Evolutionary conservation across 1,140 invertebrate species (phyloP).

Genomic region (Listronotus oregonensis): DNA sequence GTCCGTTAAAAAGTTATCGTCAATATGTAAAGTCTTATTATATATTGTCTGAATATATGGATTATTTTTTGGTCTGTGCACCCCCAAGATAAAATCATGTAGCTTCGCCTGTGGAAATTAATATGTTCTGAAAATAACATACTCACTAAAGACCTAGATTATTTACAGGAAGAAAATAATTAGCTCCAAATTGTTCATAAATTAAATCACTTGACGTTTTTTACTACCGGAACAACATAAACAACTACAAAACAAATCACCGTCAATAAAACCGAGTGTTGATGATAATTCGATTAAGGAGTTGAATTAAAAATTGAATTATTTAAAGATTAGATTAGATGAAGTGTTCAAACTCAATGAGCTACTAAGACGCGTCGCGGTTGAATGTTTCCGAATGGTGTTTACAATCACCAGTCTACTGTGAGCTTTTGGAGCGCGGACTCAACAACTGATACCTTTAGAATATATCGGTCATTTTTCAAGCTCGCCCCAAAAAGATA

Average conservation of each 20-base stretch:
- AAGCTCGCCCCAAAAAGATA: no score
- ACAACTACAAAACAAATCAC: slow-evolving; percentile 7
- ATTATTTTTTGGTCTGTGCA: no score
- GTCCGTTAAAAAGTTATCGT: no score
- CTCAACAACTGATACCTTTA: no score
- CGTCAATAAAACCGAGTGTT: slow-evolving; percentile 23
- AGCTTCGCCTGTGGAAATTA: no score
- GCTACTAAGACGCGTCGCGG: slow-evolving; percentile 24
- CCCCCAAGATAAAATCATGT: no score
- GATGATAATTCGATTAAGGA: slow-evolving; percentile 23
- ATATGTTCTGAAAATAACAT: no score
- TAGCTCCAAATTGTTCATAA: slow-evolving; percentile 13
- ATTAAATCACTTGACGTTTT: background rate
- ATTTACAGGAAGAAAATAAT: background rate
- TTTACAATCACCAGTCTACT: slow-evolving; percentile 14
- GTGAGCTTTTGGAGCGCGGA: no score
- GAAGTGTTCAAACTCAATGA: slow-evolving; percentile 44
- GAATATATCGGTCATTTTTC: no score
- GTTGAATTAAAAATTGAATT: slow-evolving; percentile 41
- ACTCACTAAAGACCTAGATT: no score
- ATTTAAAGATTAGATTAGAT: slow-evolving; percentile 48
- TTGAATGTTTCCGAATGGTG: slow-evolving; percentile 20
- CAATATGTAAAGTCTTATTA: no score
- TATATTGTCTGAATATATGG: no score
- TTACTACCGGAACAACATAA: slow-evolving; percentile 7